Base-by-base conservation (phyloP, 30 jellyfish, hydroid and myxozoan species). In the Aurelia aurita region DNA sequence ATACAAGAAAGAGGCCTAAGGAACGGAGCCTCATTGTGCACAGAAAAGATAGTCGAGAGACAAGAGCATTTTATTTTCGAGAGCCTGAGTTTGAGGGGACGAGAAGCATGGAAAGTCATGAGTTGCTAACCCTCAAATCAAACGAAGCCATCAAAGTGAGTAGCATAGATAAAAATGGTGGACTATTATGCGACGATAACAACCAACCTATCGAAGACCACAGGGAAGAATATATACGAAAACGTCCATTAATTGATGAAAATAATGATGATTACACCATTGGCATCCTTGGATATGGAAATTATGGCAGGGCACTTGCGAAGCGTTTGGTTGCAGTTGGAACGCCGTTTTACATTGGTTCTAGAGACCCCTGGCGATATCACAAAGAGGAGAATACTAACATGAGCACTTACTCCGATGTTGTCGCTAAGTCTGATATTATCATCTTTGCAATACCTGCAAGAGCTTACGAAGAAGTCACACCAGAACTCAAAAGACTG, bases 301-400 rank as follows among this genome's bases (percentile, higher is more conserved):
- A 82, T 72, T 87, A 78, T 60, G 98, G 97, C 15, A 61, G 69
- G 12, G 98, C 98, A 45, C 35, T 91, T 27, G 88, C 95, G 16
- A 51, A 49, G 20, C 92, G 87, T 15, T 60, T 86, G 39, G 69
- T 22, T 39, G 43, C 69, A 0, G 91, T 87, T 20, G 96, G 95
- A 5, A 44, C 68, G 5, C 69, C 67, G 18, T 82, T 39, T 46
- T 23, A 21, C 74, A 58, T 73, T 63, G 95, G 95, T 15, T 39
- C 86, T 1, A 55, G 92, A 55, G 45, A 67, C 16, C 70, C 71
- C 16, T 43, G 67, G 67, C 77, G 85, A 47, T 35, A 69, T 43
- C 79, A 32, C 16, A 44, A 7, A 32, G 90, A 64, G 21, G 62
- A 12, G 19, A 55, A 82, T 20, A 13, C 25, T n/a, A 47, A n/a